Evolutionary conservation across 2,888 invertebrate genomes (phyloP), one percentile per base, ranked within the genome.

Genomic region (Amblyteles armatorius): DNA sequence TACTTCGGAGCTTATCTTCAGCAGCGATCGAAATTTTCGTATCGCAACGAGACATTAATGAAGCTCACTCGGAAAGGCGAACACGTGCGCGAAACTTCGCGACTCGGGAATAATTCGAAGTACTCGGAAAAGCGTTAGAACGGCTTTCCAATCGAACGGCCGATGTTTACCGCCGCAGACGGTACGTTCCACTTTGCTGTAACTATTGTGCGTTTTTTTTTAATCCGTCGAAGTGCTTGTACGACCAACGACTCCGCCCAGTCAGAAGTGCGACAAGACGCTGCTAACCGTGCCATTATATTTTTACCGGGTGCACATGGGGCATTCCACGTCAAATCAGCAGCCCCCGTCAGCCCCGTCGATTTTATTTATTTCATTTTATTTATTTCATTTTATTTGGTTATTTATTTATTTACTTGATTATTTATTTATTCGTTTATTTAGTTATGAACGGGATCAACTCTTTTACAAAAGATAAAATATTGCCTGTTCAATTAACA

Each of bases 141-240:
- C 57, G 22, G 11, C 4, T 13, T 22, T 19, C 2, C 22, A 60
- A 60, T 33, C 33, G 33, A 5, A n/a, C n/a, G n/a, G 33, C 4
- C 60, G 29, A 60, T 29, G 26, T 29, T 26, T 13, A 13, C 16
- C 6, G 2, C 3, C 29, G 16, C 29, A 3, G 16, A 60, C 29
- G 60, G 60, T 29, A 11, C 19, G 55, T 22, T 22, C 55, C 11
- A 60, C 60, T 60, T 29, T 29, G 13, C 26, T 60, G 40, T 11
- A 40, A 40, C 40, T 40, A 11, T 60, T 11, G 26, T 3, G 26
- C 22, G 13, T 29, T 26, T 57, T 63, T 26, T 9, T 55, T 55
- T 57, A 81, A 82, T 82, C 81, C 69, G 26, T 40, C 52, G 3
- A 19, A 82, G 81, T 82, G 81, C 36, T 69, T 50, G 40, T 36